These are phyloP conservation scores for Drosophila suzukii DNA, from an alignment of 1,140 invertebrate genomes.

Conservation along the genomic window DNA sequence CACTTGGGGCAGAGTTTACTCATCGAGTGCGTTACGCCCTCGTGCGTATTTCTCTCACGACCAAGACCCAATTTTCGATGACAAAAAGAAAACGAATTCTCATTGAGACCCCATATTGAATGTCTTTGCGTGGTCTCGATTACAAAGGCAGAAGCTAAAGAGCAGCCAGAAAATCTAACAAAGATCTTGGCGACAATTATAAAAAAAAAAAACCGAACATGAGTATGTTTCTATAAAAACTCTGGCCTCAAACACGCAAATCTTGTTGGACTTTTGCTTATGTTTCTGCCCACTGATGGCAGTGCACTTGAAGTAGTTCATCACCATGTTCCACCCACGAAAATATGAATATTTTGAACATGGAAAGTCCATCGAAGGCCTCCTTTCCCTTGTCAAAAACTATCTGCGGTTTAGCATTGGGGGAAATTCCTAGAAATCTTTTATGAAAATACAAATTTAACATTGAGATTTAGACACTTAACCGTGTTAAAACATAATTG, in stretches of 20 bases:
- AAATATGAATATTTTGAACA: slow-evolving; percentile 8
- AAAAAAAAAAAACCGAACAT: slow-evolving; percentile 9
- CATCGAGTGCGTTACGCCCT: slow-evolving; percentile 63
- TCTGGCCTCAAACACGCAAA: slow-evolving; percentile 48
- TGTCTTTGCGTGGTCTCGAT: slow-evolving; percentile 62
- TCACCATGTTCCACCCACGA: slow-evolving; percentile 27
- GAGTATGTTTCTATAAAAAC: slow-evolving; percentile 25
- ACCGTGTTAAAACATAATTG: slow-evolving; percentile 41
- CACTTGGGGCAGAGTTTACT: slow-evolving; percentile 37
- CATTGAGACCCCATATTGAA: slow-evolving; percentile 62
- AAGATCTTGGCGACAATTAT: slow-evolving; percentile 61
- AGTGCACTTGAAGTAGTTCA: slow-evolving; percentile 45
- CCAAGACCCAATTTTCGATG: slow-evolving; percentile 74
- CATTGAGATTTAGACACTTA: slow-evolving; percentile 45
- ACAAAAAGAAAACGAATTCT: slow-evolving; percentile 71
- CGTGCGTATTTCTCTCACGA: slow-evolving; percentile 65
- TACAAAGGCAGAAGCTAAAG: slow-evolving; percentile 59
- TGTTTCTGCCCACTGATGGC: slow-evolving; percentile 28
- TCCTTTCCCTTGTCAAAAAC: slow-evolving; percentile 28
- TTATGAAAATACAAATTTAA: slow-evolving; percentile 22
- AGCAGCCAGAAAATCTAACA: slow-evolving; percentile 24
- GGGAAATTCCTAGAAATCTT: slow-evolving; percentile 42
- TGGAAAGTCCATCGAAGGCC: slow-evolving; percentile 46
- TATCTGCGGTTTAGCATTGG: slow-evolving; percentile 17
- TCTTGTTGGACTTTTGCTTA: slow-evolving; percentile 21